Base-by-base conservation (phyloP, 2,888 invertebrate species). In the Xestoiulus laeticollis region DNA sequence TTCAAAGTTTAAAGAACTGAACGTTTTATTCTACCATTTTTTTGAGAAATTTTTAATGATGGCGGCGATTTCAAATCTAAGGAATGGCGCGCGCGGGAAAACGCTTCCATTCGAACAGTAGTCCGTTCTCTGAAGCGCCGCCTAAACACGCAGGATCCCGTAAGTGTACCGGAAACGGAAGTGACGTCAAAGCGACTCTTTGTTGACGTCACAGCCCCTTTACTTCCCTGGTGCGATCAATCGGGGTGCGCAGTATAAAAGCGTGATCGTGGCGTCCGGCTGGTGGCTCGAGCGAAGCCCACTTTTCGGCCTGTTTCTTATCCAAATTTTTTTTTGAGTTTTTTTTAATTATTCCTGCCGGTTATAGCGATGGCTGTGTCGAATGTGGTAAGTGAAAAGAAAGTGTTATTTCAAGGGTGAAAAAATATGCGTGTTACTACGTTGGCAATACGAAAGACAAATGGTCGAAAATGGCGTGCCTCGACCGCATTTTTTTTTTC, bases 231-330 rank as follows among this genome's bases (percentile, higher is more conserved):
- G 26, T 68, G 68, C 68, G 8, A 68, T 68, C 68, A 68, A 68
- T 68, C 68, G 68, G 26, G 68, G n/a, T 22, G 85, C 88, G 85
- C 59, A 68, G 87, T 88, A 88, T 88, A 88, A 59, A 88, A 88
- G 88, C 87, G 87, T 38, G 87, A 84, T 38, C 53, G 68, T 87
- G 68, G 53, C 88, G 59, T 84, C n/a, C 44, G 30, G 43, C n/a
- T 38, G 87, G 87, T 85, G 88, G 88, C 88, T 88, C 87, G 87
- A 48, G n/a, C 38, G 87, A 88, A 88, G 88, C 87, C 88, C 88
- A 85, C 53, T 44, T 38, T 48, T 22, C 30, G 43, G n/a, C 3
- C 4, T n/a, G 44, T 86, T 86, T 30, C 30, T n/a, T 86, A 38
- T 5, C 38, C 38, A 38, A 38, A 38, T 38, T 38, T 38, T 38